These are phyloP conservation scores for Zapus hudsonius DNA, from an alignment of 2,113 vertebrate species.

Conservation along the genomic window DNA sequence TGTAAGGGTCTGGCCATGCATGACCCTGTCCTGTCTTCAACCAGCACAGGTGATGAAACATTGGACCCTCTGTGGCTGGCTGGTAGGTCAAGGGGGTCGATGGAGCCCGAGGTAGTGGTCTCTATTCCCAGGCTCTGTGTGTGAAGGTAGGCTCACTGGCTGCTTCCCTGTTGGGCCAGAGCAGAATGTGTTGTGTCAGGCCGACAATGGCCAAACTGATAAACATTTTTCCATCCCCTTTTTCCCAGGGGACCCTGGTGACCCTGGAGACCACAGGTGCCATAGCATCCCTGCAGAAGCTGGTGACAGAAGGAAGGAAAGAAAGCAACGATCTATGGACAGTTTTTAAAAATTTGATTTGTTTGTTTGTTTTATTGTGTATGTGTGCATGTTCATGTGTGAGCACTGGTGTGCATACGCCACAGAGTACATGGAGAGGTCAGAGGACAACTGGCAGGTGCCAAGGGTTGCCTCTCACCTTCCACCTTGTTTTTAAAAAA, in stretches of 20 bases:
- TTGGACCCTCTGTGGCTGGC: too few species aligned
- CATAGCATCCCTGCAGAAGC: not conserved
- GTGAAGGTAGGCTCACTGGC: not conserved
- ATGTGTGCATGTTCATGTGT: too few species aligned
- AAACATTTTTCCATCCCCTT: accelerated
- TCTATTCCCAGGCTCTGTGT: not conserved
- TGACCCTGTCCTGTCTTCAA: not conserved
- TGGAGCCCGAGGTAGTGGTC: not conserved
- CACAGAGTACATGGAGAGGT: too few species aligned
- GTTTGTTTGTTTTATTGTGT: too few species aligned
- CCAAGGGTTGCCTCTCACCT: too few species aligned
- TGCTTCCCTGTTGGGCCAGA: too few species aligned
- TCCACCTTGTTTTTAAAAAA: too few species aligned
- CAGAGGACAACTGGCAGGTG: too few species aligned
- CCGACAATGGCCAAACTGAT: not conserved
- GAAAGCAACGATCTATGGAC: not conserved
- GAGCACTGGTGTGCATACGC: too few species aligned
- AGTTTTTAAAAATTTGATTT: too few species aligned
- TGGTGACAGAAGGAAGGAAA: not conserved
- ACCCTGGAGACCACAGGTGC: not conserved
- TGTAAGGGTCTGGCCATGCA: too few species aligned
- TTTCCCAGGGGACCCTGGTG: not conserved
- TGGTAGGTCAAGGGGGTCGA: not conserved
- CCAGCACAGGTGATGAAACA: too few species aligned
- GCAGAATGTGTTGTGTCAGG: not conserved